Conservation (phyloP, 1,140 invertebrate species). For the Paralvinella palmiformis region DNA sequence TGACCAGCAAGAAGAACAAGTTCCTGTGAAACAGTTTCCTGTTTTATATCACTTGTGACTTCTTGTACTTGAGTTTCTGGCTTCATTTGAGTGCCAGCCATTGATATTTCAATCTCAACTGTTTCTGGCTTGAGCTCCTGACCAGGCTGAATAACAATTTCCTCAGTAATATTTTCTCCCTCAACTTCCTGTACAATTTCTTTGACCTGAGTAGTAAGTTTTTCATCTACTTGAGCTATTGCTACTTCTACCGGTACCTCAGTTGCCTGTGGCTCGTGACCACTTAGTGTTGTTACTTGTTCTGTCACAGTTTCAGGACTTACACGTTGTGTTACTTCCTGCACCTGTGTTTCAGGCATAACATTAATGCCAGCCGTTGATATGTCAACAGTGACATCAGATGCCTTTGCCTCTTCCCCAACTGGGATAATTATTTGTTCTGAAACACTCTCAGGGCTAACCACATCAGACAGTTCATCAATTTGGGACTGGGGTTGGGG, state of each 20-base stretch:
- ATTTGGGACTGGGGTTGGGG: background rate
- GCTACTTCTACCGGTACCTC: slow-evolving; percentile 10
- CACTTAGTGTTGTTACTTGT: background rate
- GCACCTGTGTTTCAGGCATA: background rate
- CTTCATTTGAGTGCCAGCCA: no score
- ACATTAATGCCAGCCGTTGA: background rate
- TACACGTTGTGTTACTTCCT: background rate
- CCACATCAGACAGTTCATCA: background rate
- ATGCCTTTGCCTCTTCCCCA: background rate
- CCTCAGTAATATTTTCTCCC: background rate
- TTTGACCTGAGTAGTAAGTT: no score
- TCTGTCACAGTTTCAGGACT: slow-evolving; percentile 9
- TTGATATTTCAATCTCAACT: no score
- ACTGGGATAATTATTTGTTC: background rate
- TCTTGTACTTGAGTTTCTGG: slow-evolving; percentile 7
- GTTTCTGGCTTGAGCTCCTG: no score
- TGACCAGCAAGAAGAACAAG: no score
- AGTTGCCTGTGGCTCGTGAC: slow-evolving; percentile 9
- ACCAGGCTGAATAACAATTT: background rate
- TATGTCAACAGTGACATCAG: background rate
- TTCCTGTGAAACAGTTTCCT: no score
- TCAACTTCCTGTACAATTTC: no score
- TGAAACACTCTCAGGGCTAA: background rate
- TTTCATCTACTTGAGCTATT: slow-evolving; percentile 6
- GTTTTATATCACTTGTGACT: no score